Evolutionary conservation across 2,888 invertebrate genomes (phyloP), one percentile per base, ranked within the genome.

Genomic region (Rhamphomyia laevipes): DNA sequence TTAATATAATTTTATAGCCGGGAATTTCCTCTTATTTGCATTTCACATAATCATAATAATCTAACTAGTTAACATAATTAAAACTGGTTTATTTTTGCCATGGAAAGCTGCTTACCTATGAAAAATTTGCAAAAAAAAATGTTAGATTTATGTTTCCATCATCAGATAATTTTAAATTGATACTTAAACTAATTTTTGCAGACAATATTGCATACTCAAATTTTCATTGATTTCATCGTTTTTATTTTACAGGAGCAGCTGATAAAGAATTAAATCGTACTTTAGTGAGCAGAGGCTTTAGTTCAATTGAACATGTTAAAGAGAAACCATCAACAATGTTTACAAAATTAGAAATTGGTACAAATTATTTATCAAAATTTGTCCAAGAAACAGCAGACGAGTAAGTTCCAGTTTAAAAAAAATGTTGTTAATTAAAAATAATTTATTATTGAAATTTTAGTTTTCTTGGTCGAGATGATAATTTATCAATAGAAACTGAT

Each of bases 261-360:
- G 70, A 70, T 58, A 59, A 61, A 3, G 67, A 70, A 55, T 50
- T 67, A 33, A 64, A 65, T 41, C 58, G 64, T 10, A 66, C 64
- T 1, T 53, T 65, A 18, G 61, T 64, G 47, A 60, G 60, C 47
- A 63, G 70, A 38, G 67, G 66, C 48, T 67, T 69, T 40, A 68
- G 66, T 52, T 55, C 62, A 30, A 59, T 62, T 10, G 63, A 66
- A 44, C 52, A 62, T 43, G 56, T 64, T 9, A 65, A 63, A 49
- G 68, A 69, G 55, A 68, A 66, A 54, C 70, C 70, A 46, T 70
- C 71, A 38, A 63, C 66, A 13, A 57, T 71, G 51, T 58, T 71
- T n/a, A 64, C 64, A 56, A 65, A 67, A 59, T 66, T 71, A 45
- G 68, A 68, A 57, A 65, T 66, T 35, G 69, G 68, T 48, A 63